Conservation (phyloP, 2,797 vertebrate genomes). For the Spinibarbus caldwelli region DNA sequence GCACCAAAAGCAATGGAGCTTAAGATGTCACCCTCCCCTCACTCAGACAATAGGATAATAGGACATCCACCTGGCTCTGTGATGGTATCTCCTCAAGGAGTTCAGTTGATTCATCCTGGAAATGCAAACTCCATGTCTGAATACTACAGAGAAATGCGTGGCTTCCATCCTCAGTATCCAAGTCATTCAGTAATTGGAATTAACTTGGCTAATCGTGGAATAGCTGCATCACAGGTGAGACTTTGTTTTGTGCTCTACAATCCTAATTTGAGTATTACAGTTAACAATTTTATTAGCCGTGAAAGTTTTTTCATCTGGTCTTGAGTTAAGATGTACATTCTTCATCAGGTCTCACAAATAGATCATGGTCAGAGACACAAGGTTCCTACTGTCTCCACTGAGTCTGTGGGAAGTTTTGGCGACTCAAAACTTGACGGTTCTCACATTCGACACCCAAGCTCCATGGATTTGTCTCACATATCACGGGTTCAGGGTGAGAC, state of each 20-base stretch:
- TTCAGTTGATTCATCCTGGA: conserved; percentile 88
- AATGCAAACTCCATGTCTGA: conserved; percentile 85
- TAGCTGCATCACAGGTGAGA: conserved; percentile 89
- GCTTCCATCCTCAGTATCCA: conserved; percentile 88
- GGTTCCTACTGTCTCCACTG: conserved; percentile 79
- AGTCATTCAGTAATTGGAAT: conserved; percentile 82
- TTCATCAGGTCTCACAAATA: conserved; percentile 75
- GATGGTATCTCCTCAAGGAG: conserved; percentile 88
- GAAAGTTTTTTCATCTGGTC: neutral
- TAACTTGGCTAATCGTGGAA: conserved; percentile 83
- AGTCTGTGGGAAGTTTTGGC: conserved; percentile 71
- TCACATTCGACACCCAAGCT: conserved; percentile 83
- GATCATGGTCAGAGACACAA: conserved; percentile 87
- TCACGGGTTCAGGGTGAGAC: conserved; percentile 83
- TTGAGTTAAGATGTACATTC: neutral
- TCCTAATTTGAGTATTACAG: neutral
- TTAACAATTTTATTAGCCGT: neutral
- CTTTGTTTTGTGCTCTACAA: neutral
- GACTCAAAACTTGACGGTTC: conserved; percentile 87
- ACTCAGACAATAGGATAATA: conserved; percentile 86
- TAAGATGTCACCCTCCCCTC: conserved; percentile 83
- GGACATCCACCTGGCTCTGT: conserved; percentile 86
- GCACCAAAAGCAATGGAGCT: conserved; percentile 82
- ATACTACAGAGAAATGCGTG: conserved; percentile 88
- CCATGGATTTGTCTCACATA: conserved; percentile 84